Evolutionary conservation across 2,888 invertebrate genomes (phyloP).

Genomic region (Carcina quercana): DNA sequence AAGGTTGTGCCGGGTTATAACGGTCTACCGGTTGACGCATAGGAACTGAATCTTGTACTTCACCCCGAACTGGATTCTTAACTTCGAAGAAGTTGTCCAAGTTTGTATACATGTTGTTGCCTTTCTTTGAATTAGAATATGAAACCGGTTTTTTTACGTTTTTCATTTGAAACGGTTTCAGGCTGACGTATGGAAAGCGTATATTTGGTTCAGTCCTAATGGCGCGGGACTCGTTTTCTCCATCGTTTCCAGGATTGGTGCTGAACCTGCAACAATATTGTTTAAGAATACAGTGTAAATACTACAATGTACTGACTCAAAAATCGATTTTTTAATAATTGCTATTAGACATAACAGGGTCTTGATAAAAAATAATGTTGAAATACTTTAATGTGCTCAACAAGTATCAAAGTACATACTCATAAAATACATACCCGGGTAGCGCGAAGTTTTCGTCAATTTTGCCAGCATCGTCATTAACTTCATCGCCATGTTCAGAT

Average conservation of each 20-base stretch:
- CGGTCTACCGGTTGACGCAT: constrained; percentile 48
- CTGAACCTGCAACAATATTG: constrained; percentile 42
- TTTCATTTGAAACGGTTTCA: constrained; percentile 63
- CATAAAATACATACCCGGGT: constrained; percentile 44
- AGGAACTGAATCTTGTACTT: constrained; percentile 46
- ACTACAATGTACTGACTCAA: too few species aligned
- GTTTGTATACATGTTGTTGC: constrained; percentile 45
- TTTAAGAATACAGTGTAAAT: neutral
- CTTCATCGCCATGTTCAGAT: too few species aligned
- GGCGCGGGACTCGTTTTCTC: constrained; percentile 63
- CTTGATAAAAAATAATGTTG: neutral
- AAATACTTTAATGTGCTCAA: neutral
- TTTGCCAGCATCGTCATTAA: too few species aligned
- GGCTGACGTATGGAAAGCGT: constrained; percentile 58
- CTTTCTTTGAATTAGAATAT: constrained; percentile 39
- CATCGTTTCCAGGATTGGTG: constrained; percentile 51
- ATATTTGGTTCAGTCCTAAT: constrained; percentile 57
- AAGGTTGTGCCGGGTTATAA: constrained; percentile 68
- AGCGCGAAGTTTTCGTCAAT: constrained; percentile 54
- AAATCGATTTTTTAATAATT: too few species aligned
- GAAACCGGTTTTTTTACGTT: constrained; percentile 32
- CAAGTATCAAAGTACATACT: neutral
- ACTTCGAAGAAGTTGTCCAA: constrained; percentile 52
- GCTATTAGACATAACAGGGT: too few species aligned
- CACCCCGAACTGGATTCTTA: constrained; percentile 55